These are phyloP conservation scores for Scrobipalpa atriplicella DNA, from an alignment of 2,888 invertebrate species.

Conservation along the genomic window DNA sequence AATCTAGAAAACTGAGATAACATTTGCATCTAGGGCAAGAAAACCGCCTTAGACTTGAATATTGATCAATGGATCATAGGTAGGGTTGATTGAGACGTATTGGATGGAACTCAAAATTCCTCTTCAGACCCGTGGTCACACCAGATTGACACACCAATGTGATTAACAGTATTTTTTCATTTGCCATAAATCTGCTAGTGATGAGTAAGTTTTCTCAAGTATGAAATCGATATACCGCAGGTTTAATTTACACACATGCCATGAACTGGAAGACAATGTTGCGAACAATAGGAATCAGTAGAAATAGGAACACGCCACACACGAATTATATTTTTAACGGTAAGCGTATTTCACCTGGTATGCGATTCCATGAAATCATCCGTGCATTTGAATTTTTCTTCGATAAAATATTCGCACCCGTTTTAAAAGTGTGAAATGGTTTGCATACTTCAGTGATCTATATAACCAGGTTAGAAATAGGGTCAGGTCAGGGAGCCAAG, in stretches of 20 bases:
- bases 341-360: background rate
- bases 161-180: no score
- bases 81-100: no score
- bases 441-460: slow-evolving; percentile 27
- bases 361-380: background rate
- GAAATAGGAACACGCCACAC: background rate
- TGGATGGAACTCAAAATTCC: no score
- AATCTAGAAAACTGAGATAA: background rate
- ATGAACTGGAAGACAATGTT: no score
- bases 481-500: slow-evolving; percentile 27
- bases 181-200: no score
- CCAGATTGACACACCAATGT: no score
- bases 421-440: background rate
- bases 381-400: background rate
- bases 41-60: no score
- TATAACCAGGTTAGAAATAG: slow-evolving; percentile 30
- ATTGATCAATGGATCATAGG: no score
- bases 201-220: no score
- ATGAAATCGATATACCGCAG: no score
- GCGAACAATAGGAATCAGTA: background rate
- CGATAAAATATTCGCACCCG: background rate
- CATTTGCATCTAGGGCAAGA: background rate
- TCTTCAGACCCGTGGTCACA: no score
- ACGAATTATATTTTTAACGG: background rate
- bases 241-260: no score